Percentiles rank a stretch among this genome's conserved stretches.
phyloP scores from a whole-genome alignment of 2,888 invertebrate genomes.

The Drymonia ruficornis region DNA sequence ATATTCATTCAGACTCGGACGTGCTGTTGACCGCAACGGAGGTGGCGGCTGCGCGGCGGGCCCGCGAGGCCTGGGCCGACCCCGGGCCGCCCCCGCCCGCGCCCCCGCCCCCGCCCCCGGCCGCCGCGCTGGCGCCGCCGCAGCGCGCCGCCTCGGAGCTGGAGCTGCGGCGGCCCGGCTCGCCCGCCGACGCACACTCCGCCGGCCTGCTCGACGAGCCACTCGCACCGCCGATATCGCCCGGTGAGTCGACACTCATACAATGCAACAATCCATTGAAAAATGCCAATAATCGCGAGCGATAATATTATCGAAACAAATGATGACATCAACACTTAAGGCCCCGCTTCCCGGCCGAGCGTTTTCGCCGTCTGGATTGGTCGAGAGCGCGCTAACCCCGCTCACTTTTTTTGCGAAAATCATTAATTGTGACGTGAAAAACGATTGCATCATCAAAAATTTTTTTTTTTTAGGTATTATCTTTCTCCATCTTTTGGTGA shows the following conservation, averaged over 20 bases:
- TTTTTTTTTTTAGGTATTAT: no score
- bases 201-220: constrained; percentile 66
- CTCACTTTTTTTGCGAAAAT: no score
- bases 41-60: constrained; percentile 11
- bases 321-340: no score
- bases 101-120: constrained; percentile 9
- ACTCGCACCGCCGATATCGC: constrained; percentile 22
- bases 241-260: constrained; percentile 1
- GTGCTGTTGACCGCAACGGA: constrained; percentile 53
- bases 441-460: no score
- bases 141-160: constrained; percentile 62
- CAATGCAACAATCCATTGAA: background rate
- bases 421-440: no score
- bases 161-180: constrained; percentile 52
- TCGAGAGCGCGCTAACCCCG: no score
- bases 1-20: constrained; percentile 59
- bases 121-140: constrained; percentile 23
- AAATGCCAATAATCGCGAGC: no score
- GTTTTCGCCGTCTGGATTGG: no score
- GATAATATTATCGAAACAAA: no score
- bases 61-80: background rate
- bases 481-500: no score
- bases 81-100: constrained; percentile 13
- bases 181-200: constrained; percentile 41
- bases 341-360: no score